phyloP scores from a whole-genome alignment of 2,797 vertebrate genomes.

The Salmo trutta region DNA sequence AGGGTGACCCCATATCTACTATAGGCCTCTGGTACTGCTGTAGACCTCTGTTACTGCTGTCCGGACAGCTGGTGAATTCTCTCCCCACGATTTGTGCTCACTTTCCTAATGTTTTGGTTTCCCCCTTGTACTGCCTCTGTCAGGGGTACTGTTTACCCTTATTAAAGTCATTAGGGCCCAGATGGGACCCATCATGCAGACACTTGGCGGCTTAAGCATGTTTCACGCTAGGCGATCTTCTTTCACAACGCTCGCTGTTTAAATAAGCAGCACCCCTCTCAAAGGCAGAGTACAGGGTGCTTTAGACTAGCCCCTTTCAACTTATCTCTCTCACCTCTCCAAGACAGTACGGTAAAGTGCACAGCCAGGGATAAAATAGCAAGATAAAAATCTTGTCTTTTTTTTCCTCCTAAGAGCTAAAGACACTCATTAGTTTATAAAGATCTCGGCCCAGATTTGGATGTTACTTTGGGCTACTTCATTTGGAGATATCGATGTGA shows the following conservation, averaged over 20 bases:
- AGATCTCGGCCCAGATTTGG: too few species aligned
- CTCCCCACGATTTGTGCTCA: neutral
- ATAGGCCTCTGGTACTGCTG: too few species aligned
- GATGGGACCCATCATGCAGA: slow-evolving; percentile 75
- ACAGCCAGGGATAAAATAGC: neutral
- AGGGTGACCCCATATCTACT: neutral
- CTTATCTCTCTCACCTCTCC: too few species aligned
- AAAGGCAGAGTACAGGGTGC: neutral
- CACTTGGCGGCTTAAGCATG: slow-evolving; percentile 74
- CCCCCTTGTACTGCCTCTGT: slow-evolving; percentile 27
- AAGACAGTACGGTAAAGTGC: neutral
- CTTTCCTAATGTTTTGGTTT: slow-evolving; percentile 33
- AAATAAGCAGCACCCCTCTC: slow-evolving; percentile 8
- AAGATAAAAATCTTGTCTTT: neutral
- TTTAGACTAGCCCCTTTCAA: neutral
- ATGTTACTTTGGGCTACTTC: too few species aligned
- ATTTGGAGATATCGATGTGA: too few species aligned
- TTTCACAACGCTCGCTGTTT: neutral
- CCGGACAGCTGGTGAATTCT: slow-evolving; percentile 18
- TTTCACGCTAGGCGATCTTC: slow-evolving; percentile 29
- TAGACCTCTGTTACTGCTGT: neutral
- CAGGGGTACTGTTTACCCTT: slow-evolving; percentile 62
- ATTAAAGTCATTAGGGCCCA: slow-evolving; percentile 69
- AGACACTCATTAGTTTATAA: too few species aligned
- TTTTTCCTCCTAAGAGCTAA: too few species aligned